Percentiles rank a stretch among this genome's conserved stretches.
These are phyloP conservation scores for Heteromormyrus szaboi DNA, from an alignment of 2,797 vertebrate species.

Conservation along the genomic window DNA sequence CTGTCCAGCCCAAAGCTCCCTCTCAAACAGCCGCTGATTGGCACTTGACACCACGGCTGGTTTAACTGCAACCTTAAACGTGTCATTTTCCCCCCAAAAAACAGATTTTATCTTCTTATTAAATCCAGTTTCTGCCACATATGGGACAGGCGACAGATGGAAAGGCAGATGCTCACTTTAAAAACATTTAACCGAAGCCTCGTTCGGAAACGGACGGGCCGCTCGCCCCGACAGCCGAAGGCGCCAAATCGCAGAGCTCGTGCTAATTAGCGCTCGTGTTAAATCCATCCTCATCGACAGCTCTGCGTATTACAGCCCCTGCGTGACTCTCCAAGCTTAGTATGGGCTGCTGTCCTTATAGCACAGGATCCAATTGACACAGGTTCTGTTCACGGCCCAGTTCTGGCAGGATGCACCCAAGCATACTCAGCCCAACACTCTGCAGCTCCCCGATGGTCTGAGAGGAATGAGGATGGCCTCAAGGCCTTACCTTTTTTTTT, in stretches of 20 bases:
- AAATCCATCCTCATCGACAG: neutral
- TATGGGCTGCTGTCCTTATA: neutral
- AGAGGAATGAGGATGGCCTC: neutral
- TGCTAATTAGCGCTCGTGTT: neutral
- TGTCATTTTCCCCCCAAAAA: neutral
- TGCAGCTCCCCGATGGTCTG: neutral
- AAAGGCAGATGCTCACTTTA: neutral
- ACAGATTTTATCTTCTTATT: neutral
- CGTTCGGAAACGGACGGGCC: neutral
- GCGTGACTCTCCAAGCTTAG: neutral
- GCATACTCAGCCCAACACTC: neutral
- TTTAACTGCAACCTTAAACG: neutral
- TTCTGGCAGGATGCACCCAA: neutral
- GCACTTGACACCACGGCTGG: neutral
- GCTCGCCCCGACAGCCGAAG: neutral
- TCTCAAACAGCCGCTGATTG: neutral
- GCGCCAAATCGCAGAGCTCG: neutral
- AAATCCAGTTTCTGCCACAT: neutral
- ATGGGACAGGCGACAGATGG: neutral
- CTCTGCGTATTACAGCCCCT: neutral
- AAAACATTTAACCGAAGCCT: neutral
- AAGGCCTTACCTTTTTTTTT: neutral
- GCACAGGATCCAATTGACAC: neutral
- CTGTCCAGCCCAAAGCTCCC: neutral
- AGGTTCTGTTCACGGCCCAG: neutral